Evolutionary conservation across 2,888 invertebrate species (phyloP), one percentile per base, ranked within the genome.

Genomic region (Cheilosia urbana): DNA sequence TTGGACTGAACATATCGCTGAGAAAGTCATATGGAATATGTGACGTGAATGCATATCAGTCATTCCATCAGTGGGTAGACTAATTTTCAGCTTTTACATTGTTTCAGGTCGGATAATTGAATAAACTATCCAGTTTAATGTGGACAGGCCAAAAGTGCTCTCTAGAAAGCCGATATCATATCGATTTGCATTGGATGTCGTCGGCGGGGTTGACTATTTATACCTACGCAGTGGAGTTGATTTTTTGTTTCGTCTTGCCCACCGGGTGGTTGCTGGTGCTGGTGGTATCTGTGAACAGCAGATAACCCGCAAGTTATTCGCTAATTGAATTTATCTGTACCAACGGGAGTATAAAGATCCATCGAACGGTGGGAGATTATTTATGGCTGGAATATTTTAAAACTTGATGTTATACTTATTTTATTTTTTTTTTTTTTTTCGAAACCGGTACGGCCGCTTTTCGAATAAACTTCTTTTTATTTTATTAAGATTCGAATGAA

Each of bases 341-440:
- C 68, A 66, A 34, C 27, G 17, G 40, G 21, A 40, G 34, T 49
- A 11, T 60, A 24, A 24, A n/a, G 60, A 24, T 55, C 55, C 15
- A 17, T 63, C 63, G 63, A 53, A 21, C 34, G 72, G 62, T n/a
- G 42, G 42, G 65, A 40, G 27, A 57, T 51, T 47, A 66, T 76
- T 66, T 21, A 68, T 77, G 68, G 42, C 42, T 58, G 75, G 57
- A 60, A 68, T 58, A 76, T 65, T 53, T 58, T 19, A 76, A 66
- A 24, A 66, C 57, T 55, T 37, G 34, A 45, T 6, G 19, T 42
- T 45, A 30, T 45, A 30, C 13, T 55, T 51, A 51, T 19, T n/a
- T 37, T 37, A 27, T 40, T 71, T 0, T 19, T 9, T 45, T 4
- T 27, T 40, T 71, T 0, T 19, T 9, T 45, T 4, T 27, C 13